Conservation (phyloP, 2,797 vertebrate genomes). For the Kryptolebias ocellatus region DNA sequence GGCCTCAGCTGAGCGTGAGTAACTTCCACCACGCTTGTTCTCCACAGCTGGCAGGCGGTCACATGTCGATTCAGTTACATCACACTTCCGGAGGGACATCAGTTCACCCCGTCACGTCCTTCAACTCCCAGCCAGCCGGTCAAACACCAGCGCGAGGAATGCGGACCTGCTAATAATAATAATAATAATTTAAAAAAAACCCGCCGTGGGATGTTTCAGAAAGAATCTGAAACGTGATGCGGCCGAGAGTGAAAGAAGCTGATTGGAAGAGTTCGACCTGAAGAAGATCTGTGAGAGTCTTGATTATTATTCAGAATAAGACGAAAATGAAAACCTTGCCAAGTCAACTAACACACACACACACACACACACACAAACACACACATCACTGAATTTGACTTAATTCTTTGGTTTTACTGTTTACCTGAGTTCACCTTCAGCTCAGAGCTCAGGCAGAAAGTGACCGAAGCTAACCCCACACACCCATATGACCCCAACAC, state of each 20-base stretch:
- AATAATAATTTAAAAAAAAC: not conserved
- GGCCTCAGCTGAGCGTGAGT: conserved; percentile 33
- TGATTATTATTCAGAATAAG: no score
- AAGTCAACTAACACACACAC: not conserved
- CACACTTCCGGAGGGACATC: conserved; percentile 30
- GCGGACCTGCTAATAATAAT: conserved; percentile 42
- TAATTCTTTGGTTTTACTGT: not conserved
- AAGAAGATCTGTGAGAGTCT: no score
- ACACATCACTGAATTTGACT: no score
- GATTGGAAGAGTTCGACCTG: conserved; percentile 1
- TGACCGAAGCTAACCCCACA: conserved; percentile 31
- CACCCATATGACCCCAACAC: conserved; percentile 28
- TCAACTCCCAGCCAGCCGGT: conserved; percentile 20
- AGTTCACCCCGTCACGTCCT: conserved; percentile 40
- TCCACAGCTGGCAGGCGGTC: conserved; percentile 36
- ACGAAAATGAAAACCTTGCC: not conserved
- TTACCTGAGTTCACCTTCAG: not conserved
- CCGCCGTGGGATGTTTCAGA: conserved; percentile 35
- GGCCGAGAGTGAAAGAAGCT: conserved; percentile 12
- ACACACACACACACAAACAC: not conserved
- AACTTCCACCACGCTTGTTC: conserved; percentile 33
- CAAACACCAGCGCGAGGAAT: conserved; percentile 12
- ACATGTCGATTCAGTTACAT: conserved; percentile 46
- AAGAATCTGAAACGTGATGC: conserved; percentile 39
- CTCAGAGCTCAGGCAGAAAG: conserved; percentile 23